Evolutionary conservation across 2,797 vertebrate genomes (phyloP).

Genomic region (Cryptoprocta ferox): DNA sequence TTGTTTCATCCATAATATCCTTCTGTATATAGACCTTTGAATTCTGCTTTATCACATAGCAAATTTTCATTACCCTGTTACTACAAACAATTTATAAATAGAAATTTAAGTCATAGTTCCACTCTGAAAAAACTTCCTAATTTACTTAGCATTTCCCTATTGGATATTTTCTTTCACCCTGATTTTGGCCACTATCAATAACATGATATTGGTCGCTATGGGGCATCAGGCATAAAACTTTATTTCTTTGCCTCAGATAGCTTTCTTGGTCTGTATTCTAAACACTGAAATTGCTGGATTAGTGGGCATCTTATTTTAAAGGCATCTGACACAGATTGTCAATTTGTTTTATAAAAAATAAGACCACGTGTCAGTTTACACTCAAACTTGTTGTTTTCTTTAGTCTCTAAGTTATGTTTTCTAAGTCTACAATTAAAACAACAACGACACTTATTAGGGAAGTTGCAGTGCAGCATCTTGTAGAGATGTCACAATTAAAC

Average conservation of each 20-base stretch:
- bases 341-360: neutral
- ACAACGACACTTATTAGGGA: neutral
- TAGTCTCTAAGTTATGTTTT: neutral
- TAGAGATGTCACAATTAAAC: neutral
- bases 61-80: neutral
- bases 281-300: neutral
- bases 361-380: neutral
- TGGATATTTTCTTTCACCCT: neutral
- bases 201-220: neutral
- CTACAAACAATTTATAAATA: neutral
- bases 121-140: neutral
- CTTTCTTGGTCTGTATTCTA: neutral
- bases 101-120: neutral
- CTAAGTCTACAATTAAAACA: neutral
- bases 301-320: neutral
- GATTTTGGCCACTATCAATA: neutral
- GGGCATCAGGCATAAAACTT: neutral
- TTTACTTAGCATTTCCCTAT: neutral
- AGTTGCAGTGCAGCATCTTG: neutral
- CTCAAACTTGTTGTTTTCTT: neutral
- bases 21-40: neutral
- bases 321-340: neutral
- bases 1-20: neutral
- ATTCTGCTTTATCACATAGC: neutral
- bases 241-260: neutral